Evolutionary conservation across 2,888 invertebrate species (phyloP), one percentile per base, ranked within the genome.

Genomic region (Seira ritae): DNA sequence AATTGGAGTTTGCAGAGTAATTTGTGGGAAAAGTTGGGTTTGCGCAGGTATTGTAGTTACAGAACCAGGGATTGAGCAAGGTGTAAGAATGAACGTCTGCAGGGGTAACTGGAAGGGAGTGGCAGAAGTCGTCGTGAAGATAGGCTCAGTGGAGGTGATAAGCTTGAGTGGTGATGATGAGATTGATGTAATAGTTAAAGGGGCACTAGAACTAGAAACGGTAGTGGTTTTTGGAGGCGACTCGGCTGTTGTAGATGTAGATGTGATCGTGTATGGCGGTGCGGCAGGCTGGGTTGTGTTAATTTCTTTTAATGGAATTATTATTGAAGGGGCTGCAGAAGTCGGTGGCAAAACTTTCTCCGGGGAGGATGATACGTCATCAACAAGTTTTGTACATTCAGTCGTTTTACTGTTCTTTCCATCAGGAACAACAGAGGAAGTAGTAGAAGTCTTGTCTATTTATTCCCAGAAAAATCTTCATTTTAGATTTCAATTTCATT

Each of bases 71-170:
- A 76, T 70, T 0, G 82, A 80, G 55, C 83, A 84, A 8, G 88
- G 71, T 4, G 87, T 76, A 31, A 88, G 46, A 62, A 88, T 81
- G 60, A 88, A 84, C 0, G 87, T 87, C 66, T 85, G 85, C 0
- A 85, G 42, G 0, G 85, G 85, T 15, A 85, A 67, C 12, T 81
- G 73, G 3, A 84, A 17, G 1, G 76, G 74, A 24, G 75, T 70
- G n/a, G 78, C 19, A 0, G 31, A 31, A 31, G 2, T 31, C 8
- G 81, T 75, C 8, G 85, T 60, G 50, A 81, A 81, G 20, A 76
- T 55, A 12, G 75, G 82, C 68, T 80, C 75, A 1, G 72, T 62
- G 24, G 46, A 68, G 19, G 42, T 17, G 67, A 62, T 65, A 68
- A 2, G 72, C 6, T 68, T 65, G 24, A 12, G 65, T 72, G 73